Percentiles rank a stretch among this genome's conserved stretches.
phyloP scores from a whole-genome alignment of 2,797 vertebrate genomes.

The Cirrhinus molitorella region DNA sequence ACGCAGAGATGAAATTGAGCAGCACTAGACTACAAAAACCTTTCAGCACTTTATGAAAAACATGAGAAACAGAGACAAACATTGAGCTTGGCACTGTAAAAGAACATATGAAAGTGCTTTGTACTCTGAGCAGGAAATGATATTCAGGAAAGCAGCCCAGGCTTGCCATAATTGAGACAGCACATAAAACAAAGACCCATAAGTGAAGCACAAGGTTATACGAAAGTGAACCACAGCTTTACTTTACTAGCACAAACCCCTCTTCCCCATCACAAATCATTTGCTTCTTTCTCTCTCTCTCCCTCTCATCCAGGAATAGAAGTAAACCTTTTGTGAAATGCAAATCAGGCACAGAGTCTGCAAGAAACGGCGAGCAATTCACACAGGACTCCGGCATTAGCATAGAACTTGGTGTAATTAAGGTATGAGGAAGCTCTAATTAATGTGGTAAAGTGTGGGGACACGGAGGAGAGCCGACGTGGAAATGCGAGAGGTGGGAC shows the following conservation, averaged over 20 bases:
- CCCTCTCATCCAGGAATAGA: constrained; percentile 55
- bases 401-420: constrained; percentile 72
- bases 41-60: constrained; percentile 18
- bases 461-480: constrained; percentile 25
- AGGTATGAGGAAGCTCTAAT: constrained; percentile 68
- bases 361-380: constrained; percentile 66
- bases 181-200: constrained; percentile 58
- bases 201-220: constrained; percentile 60
- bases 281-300: constrained; percentile 35
- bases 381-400: constrained; percentile 67
- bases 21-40: constrained; percentile 2
- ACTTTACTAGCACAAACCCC: constrained; percentile 48
- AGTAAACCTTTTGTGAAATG: constrained; percentile 68
- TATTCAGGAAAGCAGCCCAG: constrained; percentile 57
- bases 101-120: constrained; percentile 50
- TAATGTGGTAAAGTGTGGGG: constrained; percentile 62
- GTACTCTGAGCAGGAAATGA: constrained; percentile 54
- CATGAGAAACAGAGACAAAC: constrained; percentile 46
- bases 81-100: constrained; percentile 50
- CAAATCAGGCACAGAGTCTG: constrained; percentile 62
- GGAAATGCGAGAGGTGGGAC: constrained; percentile 23
- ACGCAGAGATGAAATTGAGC: background rate
- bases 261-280: constrained; percentile 55
- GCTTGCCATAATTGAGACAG: constrained; percentile 57
- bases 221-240: constrained; percentile 56